phyloP scores from a whole-genome alignment of 2,797 vertebrate species.

The Gymnoscopelus microlampas region DNA sequence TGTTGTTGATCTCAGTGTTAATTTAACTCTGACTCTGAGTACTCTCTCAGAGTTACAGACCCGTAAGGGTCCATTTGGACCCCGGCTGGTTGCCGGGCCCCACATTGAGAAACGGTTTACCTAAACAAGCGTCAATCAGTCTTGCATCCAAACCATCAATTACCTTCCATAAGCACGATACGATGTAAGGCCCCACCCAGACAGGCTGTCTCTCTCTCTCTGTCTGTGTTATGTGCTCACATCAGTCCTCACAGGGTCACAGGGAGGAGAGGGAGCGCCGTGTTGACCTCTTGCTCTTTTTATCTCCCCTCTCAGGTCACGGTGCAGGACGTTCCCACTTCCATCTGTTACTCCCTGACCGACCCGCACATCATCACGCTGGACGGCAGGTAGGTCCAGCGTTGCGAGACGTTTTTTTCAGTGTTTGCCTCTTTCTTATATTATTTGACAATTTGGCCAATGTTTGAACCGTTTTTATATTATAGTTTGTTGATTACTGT shows the following conservation, averaged over 20 bases:
- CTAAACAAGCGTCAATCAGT: neutral
- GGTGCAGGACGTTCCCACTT: conserved; percentile 81
- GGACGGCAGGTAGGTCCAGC: conserved; percentile 78
- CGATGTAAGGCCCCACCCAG: conserved; percentile 31
- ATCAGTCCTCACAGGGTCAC: conserved; percentile 37
- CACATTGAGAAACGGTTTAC: no score
- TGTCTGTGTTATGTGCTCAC: conserved; percentile 68
- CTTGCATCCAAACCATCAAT: conserved; percentile 8
- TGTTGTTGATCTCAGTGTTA: no score
- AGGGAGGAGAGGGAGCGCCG: conserved; percentile 3
- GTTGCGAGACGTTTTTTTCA: no score
- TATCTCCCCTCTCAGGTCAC: conserved; percentile 68
- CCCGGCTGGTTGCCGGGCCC: no score
- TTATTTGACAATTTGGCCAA: no score
- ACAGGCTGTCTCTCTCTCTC: conserved; percentile 41
- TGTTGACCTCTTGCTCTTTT: conserved; percentile 36
- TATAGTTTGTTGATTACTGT: no score
- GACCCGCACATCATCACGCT: conserved; percentile 85
- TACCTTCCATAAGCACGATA: conserved; percentile 18
- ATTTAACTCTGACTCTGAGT: no score
- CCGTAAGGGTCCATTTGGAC: no score
- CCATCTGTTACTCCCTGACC: conserved; percentile 83
- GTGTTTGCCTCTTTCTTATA: no score
- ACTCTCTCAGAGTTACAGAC: no score
- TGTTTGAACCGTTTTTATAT: no score